Evolutionary conservation across 2,113 vertebrate genomes (phyloP).

Genomic region (Haemorhous mexicanus): DNA sequence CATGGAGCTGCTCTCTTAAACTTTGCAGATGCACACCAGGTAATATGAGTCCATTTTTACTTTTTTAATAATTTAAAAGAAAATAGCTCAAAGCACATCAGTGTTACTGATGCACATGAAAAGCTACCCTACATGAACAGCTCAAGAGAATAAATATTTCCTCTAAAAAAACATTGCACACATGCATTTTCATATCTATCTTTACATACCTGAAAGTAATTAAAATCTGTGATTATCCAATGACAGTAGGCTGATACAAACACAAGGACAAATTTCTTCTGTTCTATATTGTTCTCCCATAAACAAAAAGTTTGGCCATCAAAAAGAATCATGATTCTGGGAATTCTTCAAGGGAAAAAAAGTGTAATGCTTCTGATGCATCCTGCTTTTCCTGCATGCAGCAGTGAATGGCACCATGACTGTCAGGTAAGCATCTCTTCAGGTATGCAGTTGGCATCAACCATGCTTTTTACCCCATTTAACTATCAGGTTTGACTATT

Average conservation of each 20-base stretch:
- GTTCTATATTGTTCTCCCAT: not conserved
- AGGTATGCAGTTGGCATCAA: not conserved
- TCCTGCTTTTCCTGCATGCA: not conserved
- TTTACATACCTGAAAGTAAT: not conserved
- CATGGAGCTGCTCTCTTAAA: not conserved
- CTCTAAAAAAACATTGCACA: not conserved
- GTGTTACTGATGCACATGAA: not conserved
- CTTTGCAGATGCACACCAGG: not conserved
- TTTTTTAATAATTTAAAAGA: not conserved
- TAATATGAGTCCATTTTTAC: not conserved
- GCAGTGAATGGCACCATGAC: not conserved
- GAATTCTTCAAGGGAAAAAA: not conserved
- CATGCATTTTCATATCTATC: not conserved
- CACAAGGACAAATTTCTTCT: not conserved
- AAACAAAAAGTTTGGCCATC: not conserved
- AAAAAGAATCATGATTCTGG: not conserved
- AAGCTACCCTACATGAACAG: not conserved
- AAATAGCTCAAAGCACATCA: not conserved
- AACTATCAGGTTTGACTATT: not conserved
- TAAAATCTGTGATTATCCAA: not conserved
- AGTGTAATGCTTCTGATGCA: not conserved
- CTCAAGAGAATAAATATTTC: not conserved
- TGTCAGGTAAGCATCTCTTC: not conserved
- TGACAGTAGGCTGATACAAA: not conserved
- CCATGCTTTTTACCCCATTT: not conserved